phyloP scores from a whole-genome alignment of 1,140 invertebrate genomes.

The Hycleus cichorii region DNA sequence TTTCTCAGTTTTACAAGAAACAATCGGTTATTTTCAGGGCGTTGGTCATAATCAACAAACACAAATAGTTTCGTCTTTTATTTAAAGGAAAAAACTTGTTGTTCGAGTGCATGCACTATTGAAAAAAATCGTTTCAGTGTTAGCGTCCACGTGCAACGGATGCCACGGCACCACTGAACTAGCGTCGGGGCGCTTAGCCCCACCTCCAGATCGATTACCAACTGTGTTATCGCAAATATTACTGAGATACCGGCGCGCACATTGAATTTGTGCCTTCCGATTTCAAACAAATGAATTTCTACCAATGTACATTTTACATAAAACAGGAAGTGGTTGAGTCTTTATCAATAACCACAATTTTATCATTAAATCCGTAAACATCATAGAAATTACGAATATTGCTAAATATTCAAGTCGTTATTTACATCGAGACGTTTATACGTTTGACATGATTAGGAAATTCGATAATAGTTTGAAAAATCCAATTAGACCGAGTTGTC shows the following conservation, averaged over 20 bases:
- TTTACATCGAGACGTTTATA: no score
- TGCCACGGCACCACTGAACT: slow-evolving; percentile 43
- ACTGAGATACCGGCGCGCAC: slow-evolving; percentile 27
- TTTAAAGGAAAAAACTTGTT: no score
- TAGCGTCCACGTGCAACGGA: slow-evolving; percentile 32
- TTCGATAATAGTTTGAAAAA: no score
- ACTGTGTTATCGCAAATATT: slow-evolving; percentile 38
- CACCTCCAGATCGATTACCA: slow-evolving; percentile 42
- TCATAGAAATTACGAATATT: no score
- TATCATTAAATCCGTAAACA: no score
- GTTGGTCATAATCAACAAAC: no score
- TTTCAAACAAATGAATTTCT: slow-evolving; percentile 8
- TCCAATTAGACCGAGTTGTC: no score
- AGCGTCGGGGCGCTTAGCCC: slow-evolving; percentile 36
- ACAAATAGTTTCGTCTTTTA: no score
- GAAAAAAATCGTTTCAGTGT: neutral
- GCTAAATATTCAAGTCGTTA: no score
- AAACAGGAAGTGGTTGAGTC: slow-evolving; percentile 3
- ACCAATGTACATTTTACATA: neutral
- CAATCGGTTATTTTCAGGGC: no score
- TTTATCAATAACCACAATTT: neutral
- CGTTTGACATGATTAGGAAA: no score
- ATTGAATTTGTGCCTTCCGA: slow-evolving; percentile 10
- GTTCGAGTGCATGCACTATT: slow-evolving; percentile 4
- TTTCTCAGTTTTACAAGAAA: no score